phyloP scores from a whole-genome alignment of 2,113 vertebrate species.

The Nothoprocta perdicaria region DNA sequence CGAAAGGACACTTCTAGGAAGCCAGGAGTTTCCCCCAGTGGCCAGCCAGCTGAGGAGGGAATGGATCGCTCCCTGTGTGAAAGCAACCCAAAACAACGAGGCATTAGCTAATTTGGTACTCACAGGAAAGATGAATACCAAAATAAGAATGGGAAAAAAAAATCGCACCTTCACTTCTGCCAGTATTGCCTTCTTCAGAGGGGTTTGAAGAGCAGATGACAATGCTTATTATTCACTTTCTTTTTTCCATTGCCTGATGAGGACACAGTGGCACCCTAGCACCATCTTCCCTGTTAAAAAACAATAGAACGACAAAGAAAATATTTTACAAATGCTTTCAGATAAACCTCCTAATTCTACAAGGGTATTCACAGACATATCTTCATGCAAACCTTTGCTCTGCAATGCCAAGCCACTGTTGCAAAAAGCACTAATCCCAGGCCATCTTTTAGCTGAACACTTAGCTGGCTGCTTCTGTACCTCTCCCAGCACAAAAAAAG shows the following conservation, averaged over 20 bases:
- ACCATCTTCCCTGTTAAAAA: background rate
- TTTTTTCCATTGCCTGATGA: background rate
- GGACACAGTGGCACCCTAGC: background rate
- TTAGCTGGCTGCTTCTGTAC: background rate
- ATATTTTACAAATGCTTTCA: background rate
- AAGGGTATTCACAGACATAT: background rate
- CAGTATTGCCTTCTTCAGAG: background rate
- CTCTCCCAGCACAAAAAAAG: background rate
- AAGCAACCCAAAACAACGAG: background rate
- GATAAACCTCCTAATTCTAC: background rate
- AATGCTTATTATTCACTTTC: background rate
- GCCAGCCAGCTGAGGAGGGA: background rate
- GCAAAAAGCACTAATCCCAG: background rate
- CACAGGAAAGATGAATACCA: background rate
- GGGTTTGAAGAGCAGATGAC: background rate
- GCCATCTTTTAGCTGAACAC: accelerated
- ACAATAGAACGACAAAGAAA: background rate
- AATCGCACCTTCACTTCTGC: background rate
- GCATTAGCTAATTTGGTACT: background rate
- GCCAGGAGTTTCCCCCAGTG: background rate
- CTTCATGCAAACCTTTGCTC: background rate
- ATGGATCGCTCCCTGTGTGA: background rate
- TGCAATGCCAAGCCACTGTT: background rate
- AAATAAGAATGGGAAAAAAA: background rate
- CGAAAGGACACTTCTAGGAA: background rate